Evolutionary conservation across 2,797 vertebrate species (phyloP).

Genomic region (Poecilia gillii): DNA sequence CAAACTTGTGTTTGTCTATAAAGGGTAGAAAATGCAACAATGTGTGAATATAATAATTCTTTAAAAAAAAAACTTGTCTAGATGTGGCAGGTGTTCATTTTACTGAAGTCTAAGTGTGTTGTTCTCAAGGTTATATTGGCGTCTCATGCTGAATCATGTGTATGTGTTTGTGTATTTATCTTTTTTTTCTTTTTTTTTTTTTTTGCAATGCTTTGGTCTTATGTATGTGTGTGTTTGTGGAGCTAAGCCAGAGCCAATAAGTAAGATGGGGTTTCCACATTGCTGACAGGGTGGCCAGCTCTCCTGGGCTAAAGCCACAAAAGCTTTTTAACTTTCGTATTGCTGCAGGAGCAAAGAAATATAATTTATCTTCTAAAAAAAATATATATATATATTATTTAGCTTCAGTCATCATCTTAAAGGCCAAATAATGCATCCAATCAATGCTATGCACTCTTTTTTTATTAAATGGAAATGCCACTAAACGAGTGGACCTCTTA

Average conservation of each 20-base stretch:
- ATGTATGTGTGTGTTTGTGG: conserved; percentile 40
- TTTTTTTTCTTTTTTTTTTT: neutral
- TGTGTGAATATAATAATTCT: neutral
- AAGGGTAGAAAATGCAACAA: neutral
- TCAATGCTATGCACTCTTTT: conserved; percentile 29
- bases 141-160: neutral
- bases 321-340: conserved; percentile 75
- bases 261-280: conserved; percentile 59
- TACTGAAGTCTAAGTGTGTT: neutral
- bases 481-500: conserved; percentile 18
- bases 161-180: neutral
- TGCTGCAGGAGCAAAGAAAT: conserved; percentile 51
- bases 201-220: neutral
- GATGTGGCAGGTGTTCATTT: neutral
- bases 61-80: neutral
- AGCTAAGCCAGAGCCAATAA: conserved; percentile 64
- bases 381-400: no score
- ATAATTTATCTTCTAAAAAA: conserved; percentile 52
- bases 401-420: conserved; percentile 62
- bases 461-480: conserved; percentile 19
- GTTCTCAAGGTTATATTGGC: neutral
- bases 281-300: conserved; percentile 56
- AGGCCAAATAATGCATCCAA: conserved; percentile 61
- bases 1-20: neutral
- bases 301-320: conserved; percentile 71